These are phyloP conservation scores for Eumeta japonica DNA, from an alignment of 1,140 invertebrate species.

Conservation along the genomic window DNA sequence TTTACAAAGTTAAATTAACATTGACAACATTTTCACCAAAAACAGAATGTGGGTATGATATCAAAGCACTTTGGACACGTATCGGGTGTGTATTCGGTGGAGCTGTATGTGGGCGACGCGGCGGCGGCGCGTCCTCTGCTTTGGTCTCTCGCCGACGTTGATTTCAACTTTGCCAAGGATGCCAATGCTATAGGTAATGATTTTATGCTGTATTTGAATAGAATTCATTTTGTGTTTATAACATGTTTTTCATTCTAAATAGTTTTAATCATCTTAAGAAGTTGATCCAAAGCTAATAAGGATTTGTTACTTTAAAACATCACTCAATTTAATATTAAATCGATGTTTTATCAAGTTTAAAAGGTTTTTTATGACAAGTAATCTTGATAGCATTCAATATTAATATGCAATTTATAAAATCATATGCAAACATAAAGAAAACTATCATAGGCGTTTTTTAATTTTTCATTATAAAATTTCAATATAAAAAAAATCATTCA, in stretches of 20 bases:
- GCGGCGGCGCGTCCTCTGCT: constrained; percentile 85
- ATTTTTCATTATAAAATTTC: no score
- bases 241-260: not conserved
- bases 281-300: not conserved
- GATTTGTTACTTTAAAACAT: not conserved
- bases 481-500: no score
- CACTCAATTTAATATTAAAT: no score
- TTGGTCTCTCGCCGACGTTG: constrained; percentile 79
- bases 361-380: no score
- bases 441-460: no score
- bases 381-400: no score
- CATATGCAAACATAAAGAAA: no score
- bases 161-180: constrained; percentile 60
- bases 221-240: not conserved
- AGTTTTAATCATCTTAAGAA: not conserved
- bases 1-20: no score
- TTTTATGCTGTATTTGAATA: not conserved
- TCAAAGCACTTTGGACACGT: constrained; percentile 77
- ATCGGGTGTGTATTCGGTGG: constrained; percentile 80
- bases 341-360: no score
- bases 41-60: constrained; percentile 79
- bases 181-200: constrained; percentile 19
- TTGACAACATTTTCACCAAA: no score
- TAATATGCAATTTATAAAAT: no score
- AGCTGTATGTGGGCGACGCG: constrained; percentile 88